A percentile compares a stretch with the other conserved stretches of the same genome.
Evolutionary conservation across 2,888 invertebrate species (phyloP).

Genomic region (Hyles lineata): DNA sequence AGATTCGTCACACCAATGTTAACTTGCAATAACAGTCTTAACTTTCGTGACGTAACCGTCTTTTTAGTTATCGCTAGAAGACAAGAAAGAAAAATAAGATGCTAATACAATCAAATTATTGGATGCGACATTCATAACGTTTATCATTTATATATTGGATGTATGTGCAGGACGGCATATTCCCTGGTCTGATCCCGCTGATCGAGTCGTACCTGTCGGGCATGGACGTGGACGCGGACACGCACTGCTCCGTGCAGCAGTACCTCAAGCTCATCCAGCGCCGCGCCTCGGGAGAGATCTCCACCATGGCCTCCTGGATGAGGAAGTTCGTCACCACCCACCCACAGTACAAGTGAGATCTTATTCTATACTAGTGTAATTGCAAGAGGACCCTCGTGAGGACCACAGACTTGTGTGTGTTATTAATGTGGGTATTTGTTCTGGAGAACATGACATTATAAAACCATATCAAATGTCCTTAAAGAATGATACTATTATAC

Average conservation of each 20-base stretch:
- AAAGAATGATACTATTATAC: no score
- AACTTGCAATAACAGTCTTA: no score
- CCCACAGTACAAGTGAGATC: slow-evolving; percentile 92
- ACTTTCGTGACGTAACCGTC: no score
- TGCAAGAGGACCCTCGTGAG: no score
- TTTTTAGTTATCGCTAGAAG: no score
- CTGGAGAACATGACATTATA: no score
- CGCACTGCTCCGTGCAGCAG: slow-evolving; percentile 98
- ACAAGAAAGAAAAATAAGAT: not conserved
- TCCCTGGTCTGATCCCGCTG: slow-evolving; percentile 97
- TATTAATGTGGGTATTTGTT: not conserved
- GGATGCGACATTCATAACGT: no score
- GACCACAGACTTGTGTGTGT: not conserved
- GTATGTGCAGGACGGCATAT: slow-evolving; percentile 89
- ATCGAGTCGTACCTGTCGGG: slow-evolving; percentile 97
- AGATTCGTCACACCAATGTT: no score
- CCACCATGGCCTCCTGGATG: slow-evolving; percentile 98
- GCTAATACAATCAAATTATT: not conserved
- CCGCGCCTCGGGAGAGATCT: slow-evolving; percentile 94
- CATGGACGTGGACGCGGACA: slow-evolving; percentile 99
- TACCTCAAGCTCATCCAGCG: slow-evolving; percentile 96
- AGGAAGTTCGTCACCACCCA: slow-evolving; percentile 95
- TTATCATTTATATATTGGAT: not conserved
- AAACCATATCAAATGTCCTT: no score
- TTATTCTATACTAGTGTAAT: not conserved